A percentile compares a stretch with the other conserved stretches of the same genome.
Evolutionary conservation across 2,113 vertebrate species (phyloP).

Genomic region (Vireo altiloquus): DNA sequence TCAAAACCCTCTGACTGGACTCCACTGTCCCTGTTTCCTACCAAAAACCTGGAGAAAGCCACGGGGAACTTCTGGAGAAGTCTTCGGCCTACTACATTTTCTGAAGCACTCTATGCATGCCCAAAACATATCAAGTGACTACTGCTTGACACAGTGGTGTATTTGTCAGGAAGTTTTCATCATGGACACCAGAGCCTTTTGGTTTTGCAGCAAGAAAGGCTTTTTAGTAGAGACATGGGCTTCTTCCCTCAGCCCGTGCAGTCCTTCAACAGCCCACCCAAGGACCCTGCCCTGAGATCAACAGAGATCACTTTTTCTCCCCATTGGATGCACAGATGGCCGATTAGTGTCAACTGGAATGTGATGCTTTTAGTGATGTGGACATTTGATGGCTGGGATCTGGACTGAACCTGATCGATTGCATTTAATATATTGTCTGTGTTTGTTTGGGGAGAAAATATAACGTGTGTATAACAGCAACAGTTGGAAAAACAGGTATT

Average conservation of each 20-base stretch:
- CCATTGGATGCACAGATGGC: not conserved
- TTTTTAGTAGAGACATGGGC: fast-evolving
- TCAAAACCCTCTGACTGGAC: not conserved
- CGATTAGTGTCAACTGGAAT: conserved; percentile 15
- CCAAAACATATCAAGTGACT: not conserved
- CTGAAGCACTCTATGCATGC: not conserved
- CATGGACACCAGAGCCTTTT: not conserved
- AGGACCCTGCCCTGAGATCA: not conserved
- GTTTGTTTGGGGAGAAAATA: not conserved
- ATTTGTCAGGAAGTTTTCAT: not conserved
- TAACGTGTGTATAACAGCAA: conserved; percentile 6
- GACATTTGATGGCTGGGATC: not conserved
- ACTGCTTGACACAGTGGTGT: not conserved
- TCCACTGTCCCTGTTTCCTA: not conserved
- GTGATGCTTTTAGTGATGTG: conserved; percentile 1
- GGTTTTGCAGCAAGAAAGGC: not conserved
- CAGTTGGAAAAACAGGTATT: conserved; percentile 23
- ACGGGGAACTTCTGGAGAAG: not conserved
- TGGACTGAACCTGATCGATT: not conserved
- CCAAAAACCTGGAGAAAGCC: not conserved
- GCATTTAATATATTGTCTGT: not conserved
- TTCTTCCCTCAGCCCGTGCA: not conserved
- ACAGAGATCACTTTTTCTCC: not conserved
- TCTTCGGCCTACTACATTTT: not conserved
- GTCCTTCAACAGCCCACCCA: not conserved